These are phyloP conservation scores for Struthidea cinerea DNA, from an alignment of 2,113 vertebrate genomes.

Conservation along the genomic window DNA sequence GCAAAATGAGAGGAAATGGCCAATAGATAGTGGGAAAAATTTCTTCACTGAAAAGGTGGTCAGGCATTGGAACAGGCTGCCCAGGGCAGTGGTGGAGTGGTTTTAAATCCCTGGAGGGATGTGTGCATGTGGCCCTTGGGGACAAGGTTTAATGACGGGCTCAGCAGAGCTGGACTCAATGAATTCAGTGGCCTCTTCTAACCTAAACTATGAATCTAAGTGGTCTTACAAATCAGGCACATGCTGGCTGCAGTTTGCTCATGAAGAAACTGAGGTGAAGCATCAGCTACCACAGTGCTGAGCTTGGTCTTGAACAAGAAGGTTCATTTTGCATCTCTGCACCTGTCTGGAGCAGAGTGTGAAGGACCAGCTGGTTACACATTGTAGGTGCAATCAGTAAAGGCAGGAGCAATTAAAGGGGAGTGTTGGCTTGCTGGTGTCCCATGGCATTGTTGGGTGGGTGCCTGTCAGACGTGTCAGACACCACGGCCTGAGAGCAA, in stretches of 20 bases:
- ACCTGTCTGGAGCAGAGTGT: background rate
- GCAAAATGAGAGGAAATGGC: background rate
- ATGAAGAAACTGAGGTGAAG: background rate
- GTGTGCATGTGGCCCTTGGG: background rate
- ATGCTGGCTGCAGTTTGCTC: background rate
- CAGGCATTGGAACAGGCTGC: background rate
- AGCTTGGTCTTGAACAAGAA: background rate
- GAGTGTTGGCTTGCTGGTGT: background rate
- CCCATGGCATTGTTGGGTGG: background rate
- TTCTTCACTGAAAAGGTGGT: background rate
- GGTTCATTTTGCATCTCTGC: background rate
- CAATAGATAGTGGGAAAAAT: background rate
- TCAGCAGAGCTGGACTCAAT: background rate
- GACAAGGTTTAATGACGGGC: background rate
- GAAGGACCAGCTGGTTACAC: background rate
- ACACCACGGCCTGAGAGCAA: fast-evolving
- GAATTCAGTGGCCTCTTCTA: background rate
- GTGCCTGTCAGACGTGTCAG: background rate
- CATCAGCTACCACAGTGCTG: background rate
- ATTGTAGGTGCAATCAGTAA: background rate
- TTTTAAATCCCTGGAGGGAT: background rate
- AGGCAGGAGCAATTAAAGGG: background rate
- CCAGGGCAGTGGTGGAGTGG: background rate
- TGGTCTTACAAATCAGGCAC: background rate
- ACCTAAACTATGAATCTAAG: background rate